phyloP scores from a whole-genome alignment of 2,797 vertebrate genomes.

The Alosa sapidissima region DNA sequence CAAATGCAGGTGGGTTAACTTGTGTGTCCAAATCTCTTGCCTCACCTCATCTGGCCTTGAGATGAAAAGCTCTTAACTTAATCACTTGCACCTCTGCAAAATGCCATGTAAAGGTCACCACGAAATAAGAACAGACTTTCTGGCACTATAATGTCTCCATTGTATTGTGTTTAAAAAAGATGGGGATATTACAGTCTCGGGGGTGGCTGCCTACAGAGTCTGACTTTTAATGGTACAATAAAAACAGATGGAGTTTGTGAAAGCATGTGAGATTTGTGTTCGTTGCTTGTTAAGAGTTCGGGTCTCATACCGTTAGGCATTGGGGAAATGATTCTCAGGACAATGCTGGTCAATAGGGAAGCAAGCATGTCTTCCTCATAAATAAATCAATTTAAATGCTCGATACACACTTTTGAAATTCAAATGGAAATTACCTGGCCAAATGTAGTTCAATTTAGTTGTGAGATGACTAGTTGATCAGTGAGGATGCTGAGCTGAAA shows the following conservation, averaged over 20 bases:
- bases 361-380: background rate
- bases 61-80: constrained; percentile 16
- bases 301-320: background rate
- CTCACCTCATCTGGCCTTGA: background rate
- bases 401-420: constrained; percentile 6
- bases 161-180: background rate
- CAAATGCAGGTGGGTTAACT: background rate
- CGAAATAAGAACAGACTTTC: background rate
- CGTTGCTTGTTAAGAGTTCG: background rate
- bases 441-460: constrained; percentile 11
- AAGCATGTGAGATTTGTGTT: background rate
- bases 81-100: constrained; percentile 1
- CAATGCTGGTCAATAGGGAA: constrained; percentile 1
- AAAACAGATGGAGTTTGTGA: background rate
- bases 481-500: background rate
- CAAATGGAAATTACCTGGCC: background rate
- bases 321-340: background rate
- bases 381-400: constrained; percentile 11
- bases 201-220: background rate
- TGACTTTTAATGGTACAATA: background rate
- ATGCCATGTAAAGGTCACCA: constrained; percentile 16
- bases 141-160: background rate
- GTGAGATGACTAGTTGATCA: background rate
- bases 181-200: background rate
- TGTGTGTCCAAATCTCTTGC: background rate